Evolutionary conservation across 1,140 invertebrate species (phyloP), one percentile per base, ranked within the genome.

Genomic region (Drosophila busckii): DNA sequence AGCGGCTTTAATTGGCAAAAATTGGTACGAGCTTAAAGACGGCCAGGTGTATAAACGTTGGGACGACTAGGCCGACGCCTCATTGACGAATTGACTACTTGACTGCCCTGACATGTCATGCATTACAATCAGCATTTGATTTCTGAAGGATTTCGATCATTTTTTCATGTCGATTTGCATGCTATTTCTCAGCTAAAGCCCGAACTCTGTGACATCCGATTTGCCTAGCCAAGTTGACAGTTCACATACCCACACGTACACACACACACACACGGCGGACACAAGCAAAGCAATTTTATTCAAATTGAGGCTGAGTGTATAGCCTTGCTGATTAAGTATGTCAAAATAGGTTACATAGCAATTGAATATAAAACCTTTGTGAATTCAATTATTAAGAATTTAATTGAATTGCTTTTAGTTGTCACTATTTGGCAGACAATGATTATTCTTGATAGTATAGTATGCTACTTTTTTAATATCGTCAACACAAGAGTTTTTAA

Each of bases 81-180:
- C 7, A 10, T 1, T 3, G 4, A 4, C 8, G 4, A 12, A n/a
- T 12, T 44, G 32, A 31, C 35, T 54, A 41, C 20, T 41, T 28
- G 20, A 9, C 40, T 59, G 35, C 42, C 60, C 53, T 64, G 45
- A 53, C 67, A 71, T 73, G 73, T 53, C 75, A 60, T 61, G 60
- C 76, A 66, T 64, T 56, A 55, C 69, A 70, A 82, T 82, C 69
- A 64, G 40, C 67, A 68, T 82, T 82, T 75, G 75, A 82, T 82
- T 82, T 82, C 54, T 58, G 75, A 82, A 82, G 75, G 75, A 75
- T 82, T 82, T 82, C 60, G 60, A 82, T 82, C 69, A 82, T 73
- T 80, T 70, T 64, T 62, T 31, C 49, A 67, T 52, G 62, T 73
- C 67, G 62, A 67, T 78, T 84, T 78, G 78, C 64, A 61, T 71